Evolutionary conservation across 2,113 vertebrate genomes (phyloP).

Genomic region (Herpailurus yagouaroundi): DNA sequence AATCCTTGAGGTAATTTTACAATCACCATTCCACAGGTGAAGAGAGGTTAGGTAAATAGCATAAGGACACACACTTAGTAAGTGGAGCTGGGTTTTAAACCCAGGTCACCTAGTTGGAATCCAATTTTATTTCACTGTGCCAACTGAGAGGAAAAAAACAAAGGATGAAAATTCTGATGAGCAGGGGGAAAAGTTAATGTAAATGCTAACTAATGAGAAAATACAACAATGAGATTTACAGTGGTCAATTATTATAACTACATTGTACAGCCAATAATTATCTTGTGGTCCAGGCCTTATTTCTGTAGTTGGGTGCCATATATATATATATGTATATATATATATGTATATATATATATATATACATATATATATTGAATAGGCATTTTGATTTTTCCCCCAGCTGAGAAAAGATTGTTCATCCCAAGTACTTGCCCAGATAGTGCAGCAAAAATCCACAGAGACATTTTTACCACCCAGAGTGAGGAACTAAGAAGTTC

Average conservation of each 20-base stretch:
- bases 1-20: not conserved
- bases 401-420: constrained; percentile 26
- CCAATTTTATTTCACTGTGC: not conserved
- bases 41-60: not conserved
- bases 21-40: not conserved
- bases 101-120: not conserved
- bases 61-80: not conserved
- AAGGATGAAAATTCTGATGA: not conserved
- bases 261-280: not conserved
- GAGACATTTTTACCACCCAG: constrained; percentile 64
- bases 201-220: constrained; percentile 28
- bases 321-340: too few species aligned
- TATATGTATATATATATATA: too few species aligned
- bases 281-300: not conserved
- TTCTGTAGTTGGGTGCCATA: not conserved
- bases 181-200: not conserved
- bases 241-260: not conserved
- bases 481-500: constrained; percentile 64
- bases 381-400: constrained; percentile 46
- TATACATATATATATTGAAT: not conserved
- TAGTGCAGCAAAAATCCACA: constrained; percentile 43
- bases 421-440: constrained; percentile 42
- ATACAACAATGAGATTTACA: not conserved
- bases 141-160: constrained; percentile 20
- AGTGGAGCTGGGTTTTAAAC: constrained; percentile 10